Base-by-base conservation (phyloP, 2,797 vertebrate genomes). In the Microctenopoma stevenorrisi region DNA sequence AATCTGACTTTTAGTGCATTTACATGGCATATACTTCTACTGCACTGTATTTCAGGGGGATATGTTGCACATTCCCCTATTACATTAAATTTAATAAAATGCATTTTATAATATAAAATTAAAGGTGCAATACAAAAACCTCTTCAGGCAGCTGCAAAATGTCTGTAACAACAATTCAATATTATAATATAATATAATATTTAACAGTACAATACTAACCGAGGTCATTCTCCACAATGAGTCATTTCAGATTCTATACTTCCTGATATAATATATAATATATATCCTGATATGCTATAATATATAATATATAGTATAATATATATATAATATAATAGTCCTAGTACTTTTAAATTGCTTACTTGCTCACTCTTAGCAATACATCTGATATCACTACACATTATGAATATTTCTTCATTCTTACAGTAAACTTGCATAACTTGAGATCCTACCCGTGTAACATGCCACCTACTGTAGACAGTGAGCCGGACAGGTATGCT, bases 401-500 rank as follows among this genome's bases (percentile, higher is more conserved):
- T 42, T 63, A 35, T 48, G 4, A 22, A 22, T 22, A 59, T 8
- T 0, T 48, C 12, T 16, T 57, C 43, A 72, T 50, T 54, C n/a
- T 48, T 4, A 50, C 62, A 38, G 10, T 62, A 13, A 76, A 13
- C n/a, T 6, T 58, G 37, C 51, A 60, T 18, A 42, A 68, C 35
- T 52, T 59, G 25, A 68, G 33, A 53, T 74, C 69, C 76, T 66
- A 63, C 52, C 26, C 7, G 72, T 51, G 64, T 65, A 62, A 79
- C 64, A 71, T 72, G 85, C 69, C 81, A 91, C 98, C 94, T 95
- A 99, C 98, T 94, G 92, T 99, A 99, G 75, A 99, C 97, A 0
- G 96, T 98, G 89, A 99, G 92, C 84, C 93, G 96, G 85, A 98
- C 87, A 0, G 97, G 95, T 12, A 86, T 1, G 56, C 97, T 99